Percentiles rank a stretch among this genome's conserved stretches.
phyloP scores from a whole-genome alignment of 1,140 invertebrate species.

The Leptestheria dahalacensis region DNA sequence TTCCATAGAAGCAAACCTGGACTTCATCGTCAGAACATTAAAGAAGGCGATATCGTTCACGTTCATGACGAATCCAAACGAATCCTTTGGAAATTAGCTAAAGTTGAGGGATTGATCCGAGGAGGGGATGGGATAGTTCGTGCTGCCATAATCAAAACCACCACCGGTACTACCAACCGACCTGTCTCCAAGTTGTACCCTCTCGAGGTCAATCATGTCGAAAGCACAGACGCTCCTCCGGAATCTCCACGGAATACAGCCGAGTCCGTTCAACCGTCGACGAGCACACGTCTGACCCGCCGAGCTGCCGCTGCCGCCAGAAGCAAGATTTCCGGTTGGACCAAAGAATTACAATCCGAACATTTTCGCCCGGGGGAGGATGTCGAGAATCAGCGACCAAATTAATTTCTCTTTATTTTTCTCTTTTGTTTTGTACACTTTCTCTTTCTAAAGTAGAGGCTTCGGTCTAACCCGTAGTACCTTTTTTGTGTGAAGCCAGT shows the following conservation, averaged over 20 bases:
- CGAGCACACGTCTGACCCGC: background rate
- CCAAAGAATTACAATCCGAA: background rate
- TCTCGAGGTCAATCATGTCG: background rate
- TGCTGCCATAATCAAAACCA: background rate
- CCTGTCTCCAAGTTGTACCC: conserved; percentile 11
- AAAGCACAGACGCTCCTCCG: background rate
- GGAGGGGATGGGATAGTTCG: conserved; percentile 1
- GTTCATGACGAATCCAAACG: conserved; percentile 6
- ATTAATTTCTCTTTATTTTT: background rate
- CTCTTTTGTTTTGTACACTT: background rate
- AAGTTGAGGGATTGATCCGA: background rate
- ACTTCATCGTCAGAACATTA: background rate
- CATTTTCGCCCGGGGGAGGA: background rate
- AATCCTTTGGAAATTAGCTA: conserved; percentile 6
- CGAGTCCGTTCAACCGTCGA: background rate
- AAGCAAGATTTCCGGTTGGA: background rate
- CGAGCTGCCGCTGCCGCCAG: background rate
- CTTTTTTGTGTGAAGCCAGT: too few species aligned
- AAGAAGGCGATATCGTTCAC: conserved; percentile 10
- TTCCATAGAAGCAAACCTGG: background rate
- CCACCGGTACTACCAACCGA: background rate
- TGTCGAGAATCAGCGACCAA: background rate
- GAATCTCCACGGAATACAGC: background rate
- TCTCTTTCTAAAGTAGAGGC: too few species aligned
- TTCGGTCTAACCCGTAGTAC: too few species aligned